Evolutionary conservation across 2,113 vertebrate species (phyloP).

Genomic region (Oreotragus oreotragus): DNA sequence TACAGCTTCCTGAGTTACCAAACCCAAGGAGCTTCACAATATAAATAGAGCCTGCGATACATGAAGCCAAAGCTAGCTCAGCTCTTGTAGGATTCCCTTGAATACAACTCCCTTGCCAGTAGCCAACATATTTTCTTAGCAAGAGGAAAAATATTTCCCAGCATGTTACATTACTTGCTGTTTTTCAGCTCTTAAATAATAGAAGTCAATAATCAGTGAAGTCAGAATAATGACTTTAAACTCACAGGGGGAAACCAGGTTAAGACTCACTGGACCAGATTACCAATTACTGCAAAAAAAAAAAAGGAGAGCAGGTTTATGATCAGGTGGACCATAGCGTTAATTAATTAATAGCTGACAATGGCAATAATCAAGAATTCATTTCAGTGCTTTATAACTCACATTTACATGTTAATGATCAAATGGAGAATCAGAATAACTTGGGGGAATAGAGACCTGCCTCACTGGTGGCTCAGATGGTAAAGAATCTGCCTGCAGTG

Average conservation of each 20-base stretch:
- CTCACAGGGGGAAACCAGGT: neutral
- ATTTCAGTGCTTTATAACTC: constrained; percentile 65
- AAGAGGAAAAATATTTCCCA: neutral
- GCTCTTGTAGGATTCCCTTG: neutral
- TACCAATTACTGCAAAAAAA: constrained; percentile 13
- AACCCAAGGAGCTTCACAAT: neutral
- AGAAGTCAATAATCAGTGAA: constrained; percentile 25
- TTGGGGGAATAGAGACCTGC: constrained; percentile 20
- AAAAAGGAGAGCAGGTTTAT: neutral
- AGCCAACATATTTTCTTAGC: neutral
- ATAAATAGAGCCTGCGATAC: accelerated
- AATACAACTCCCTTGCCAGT: neutral
- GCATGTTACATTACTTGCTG: constrained; percentile 11
- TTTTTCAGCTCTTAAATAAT: constrained; percentile 23
- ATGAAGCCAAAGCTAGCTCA: neutral
- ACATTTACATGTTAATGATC: constrained; percentile 71
- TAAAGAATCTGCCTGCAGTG: neutral
- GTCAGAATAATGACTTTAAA: neutral
- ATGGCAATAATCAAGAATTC: constrained; percentile 57
- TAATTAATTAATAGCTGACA: constrained; percentile 70
- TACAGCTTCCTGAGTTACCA: neutral
- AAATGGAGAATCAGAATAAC: constrained; percentile 39
- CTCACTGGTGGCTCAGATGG: neutral
- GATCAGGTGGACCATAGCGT: constrained; percentile 35
- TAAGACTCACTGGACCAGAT: constrained; percentile 34